These are phyloP conservation scores for Kradibia gibbosae DNA, from an alignment of 1,140 invertebrate species.

Conservation along the genomic window DNA sequence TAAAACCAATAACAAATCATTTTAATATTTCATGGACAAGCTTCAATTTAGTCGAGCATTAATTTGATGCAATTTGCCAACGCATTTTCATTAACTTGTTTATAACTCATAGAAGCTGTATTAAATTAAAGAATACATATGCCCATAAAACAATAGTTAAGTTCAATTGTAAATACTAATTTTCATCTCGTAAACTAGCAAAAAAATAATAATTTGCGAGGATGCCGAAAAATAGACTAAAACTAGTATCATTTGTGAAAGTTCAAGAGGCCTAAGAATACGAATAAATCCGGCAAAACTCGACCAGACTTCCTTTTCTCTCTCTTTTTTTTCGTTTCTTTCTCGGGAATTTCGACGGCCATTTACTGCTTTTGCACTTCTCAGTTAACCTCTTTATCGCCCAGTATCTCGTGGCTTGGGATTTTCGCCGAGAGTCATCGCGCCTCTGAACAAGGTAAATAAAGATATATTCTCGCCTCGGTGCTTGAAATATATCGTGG, in stretches of 20 bases:
- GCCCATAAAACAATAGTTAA: neutral
- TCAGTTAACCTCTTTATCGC: conserved; percentile 39
- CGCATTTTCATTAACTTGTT: neutral
- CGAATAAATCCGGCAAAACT: neutral
- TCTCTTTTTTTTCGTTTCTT: no score
- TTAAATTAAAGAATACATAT: conserved; percentile 5
- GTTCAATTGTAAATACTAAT: neutral
- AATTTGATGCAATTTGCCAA: neutral
- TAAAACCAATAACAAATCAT: no score
- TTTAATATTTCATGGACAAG: no score
- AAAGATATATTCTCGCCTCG: conserved; percentile 1
- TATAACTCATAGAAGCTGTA: neutral
- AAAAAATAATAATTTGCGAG: neutral
- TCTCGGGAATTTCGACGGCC: conserved; percentile 18
- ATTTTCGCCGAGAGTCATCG: neutral
- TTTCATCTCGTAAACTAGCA: neutral
- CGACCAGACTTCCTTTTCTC: neutral
- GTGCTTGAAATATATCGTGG: conserved; percentile 3
- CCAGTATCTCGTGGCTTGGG: conserved; percentile 24
- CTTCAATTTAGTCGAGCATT: no score
- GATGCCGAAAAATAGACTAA: neutral
- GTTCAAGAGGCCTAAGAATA: neutral
- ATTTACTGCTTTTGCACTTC: neutral
- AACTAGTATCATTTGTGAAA: neutral
- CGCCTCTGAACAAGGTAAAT: neutral